Conservation (phyloP, 2,888 invertebrate species). For the Leucophenga maculata region DNA sequence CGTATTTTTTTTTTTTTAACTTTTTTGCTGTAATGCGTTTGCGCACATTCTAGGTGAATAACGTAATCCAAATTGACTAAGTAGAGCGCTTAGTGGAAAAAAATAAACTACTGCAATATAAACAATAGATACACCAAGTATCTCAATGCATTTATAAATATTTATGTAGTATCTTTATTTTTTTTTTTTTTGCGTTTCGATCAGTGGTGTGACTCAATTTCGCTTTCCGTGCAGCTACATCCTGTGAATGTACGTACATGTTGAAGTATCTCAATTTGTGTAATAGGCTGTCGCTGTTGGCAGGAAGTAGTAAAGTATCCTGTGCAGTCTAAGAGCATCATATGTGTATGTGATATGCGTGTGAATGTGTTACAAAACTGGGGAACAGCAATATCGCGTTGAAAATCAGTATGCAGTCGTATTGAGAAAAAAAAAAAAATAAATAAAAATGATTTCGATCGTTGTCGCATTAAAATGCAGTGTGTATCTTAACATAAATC, state of each 20-base stretch:
- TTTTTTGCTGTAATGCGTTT: not conserved
- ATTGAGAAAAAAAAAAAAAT: not conserved
- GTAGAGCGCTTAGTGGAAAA: too few relatives aligned
- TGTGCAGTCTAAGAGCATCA: not conserved
- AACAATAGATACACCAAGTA: too few relatives aligned
- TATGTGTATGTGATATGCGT: not conserved
- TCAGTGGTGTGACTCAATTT: too few relatives aligned
- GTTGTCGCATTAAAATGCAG: constrained; percentile 15
- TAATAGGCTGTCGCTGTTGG: not conserved
- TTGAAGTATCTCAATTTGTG: too few relatives aligned
- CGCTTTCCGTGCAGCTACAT: too few relatives aligned
- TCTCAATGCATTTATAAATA: too few relatives aligned
- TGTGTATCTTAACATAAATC: constrained; percentile 15
- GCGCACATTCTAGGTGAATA: too few relatives aligned
- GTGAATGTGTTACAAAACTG: constrained; percentile 24
- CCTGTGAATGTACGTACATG: too few relatives aligned
- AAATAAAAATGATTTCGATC: not conserved
- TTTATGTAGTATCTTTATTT: too few relatives aligned
- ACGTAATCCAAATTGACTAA: too few relatives aligned
- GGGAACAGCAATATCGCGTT: constrained; percentile 39
- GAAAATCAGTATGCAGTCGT: constrained; percentile 32
- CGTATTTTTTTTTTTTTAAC: not conserved
- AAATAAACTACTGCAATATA: too few relatives aligned
- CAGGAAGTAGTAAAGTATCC: constrained; percentile 6
- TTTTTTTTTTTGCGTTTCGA: too few relatives aligned